A percentile compares a stretch with the other conserved stretches of the same genome.
phyloP scores from a whole-genome alignment of 2,797 vertebrate species.

The Adelosebastes latens region DNA sequence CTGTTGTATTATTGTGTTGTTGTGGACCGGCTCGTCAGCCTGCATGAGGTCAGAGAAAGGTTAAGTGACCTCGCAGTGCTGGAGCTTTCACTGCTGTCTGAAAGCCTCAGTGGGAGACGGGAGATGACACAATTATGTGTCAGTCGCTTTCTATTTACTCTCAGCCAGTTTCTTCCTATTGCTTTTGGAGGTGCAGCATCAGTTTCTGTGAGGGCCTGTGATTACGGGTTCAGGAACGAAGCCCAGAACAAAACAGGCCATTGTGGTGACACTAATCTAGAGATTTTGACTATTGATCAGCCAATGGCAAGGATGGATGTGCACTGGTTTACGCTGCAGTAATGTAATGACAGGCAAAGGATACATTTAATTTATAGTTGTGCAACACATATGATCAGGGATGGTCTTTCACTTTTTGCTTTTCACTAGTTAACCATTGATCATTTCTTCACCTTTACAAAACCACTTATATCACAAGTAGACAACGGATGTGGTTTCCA shows the following conservation, averaged over 20 bases:
- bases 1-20: neutral
- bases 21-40: neutral
- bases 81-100: slow-evolving; percentile 55
- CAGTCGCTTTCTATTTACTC: slow-evolving; percentile 79
- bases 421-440: neutral
- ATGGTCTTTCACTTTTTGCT: neutral
- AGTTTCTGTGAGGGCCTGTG: slow-evolving; percentile 38
- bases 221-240: slow-evolving; percentile 62
- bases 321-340: neutral
- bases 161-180: slow-evolving; percentile 42
- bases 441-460: neutral
- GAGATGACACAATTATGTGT: slow-evolving; percentile 80
- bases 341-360: neutral
- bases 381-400: neutral
- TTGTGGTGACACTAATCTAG: slow-evolving; percentile 60
- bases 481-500: neutral
- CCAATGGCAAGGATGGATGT: slow-evolving; percentile 7
- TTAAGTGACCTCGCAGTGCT: slow-evolving; percentile 7
- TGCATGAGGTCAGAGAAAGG: slow-evolving; percentile 38
- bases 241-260: slow-evolving; percentile 45
- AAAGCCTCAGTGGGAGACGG: slow-evolving; percentile 85
- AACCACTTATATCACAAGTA: neutral
- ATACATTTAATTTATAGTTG: neutral
- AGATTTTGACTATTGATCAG: slow-evolving; percentile 47
- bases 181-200: slow-evolving; percentile 35